Percentiles rank a stretch among this genome's conserved stretches.
Conservation (phyloP, 2,797 vertebrate genomes). For the Avahi laniger region DNA sequence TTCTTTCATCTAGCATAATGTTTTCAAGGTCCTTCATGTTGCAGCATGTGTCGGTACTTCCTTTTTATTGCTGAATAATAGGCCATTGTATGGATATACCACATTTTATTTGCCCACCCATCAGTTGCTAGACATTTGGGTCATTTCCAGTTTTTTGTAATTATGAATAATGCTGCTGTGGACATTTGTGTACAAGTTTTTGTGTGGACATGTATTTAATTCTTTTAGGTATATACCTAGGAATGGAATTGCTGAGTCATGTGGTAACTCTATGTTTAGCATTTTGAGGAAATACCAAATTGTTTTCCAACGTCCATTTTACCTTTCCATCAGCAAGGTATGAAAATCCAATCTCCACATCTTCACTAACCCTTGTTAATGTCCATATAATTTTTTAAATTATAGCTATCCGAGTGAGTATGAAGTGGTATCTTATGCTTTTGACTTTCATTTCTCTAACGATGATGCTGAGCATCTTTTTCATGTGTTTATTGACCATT, state of each 20-base stretch:
- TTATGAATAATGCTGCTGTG: neutral
- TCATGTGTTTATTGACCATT: neutral
- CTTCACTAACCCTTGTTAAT: neutral
- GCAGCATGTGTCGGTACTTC: neutral
- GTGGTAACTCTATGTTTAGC: neutral
- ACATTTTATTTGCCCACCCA: neutral
- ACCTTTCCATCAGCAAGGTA: neutral
- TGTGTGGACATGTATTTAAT: neutral
- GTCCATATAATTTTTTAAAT: neutral
- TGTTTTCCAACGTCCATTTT: neutral
- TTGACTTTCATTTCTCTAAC: neutral
- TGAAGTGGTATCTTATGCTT: neutral
- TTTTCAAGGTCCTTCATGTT: neutral
- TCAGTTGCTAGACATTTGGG: neutral
- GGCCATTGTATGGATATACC: neutral
- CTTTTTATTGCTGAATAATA: neutral
- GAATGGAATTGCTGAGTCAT: neutral
- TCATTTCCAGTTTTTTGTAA: neutral
- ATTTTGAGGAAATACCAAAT: neutral
- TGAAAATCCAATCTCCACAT: neutral
- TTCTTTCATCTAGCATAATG: neutral
- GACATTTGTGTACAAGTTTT: neutral
- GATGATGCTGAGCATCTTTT: neutral
- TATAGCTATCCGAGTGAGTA: neutral
- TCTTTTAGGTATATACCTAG: neutral